Conservation (phyloP, 2,888 invertebrate species). For the Ennomos erosarius region DNA sequence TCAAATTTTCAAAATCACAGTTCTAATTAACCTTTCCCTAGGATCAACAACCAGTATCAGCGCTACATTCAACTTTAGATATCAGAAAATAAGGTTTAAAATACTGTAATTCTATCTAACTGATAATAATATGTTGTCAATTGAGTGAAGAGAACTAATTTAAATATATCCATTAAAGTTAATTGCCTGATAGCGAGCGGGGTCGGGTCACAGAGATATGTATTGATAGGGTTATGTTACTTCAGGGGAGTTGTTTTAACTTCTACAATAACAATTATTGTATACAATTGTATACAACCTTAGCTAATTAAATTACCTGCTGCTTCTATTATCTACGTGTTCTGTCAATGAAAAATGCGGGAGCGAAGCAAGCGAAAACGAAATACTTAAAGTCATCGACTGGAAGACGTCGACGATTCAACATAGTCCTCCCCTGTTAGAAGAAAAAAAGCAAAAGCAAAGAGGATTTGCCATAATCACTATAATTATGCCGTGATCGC, state of each 20-base stretch:
- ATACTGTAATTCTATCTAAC: slow-evolving; percentile 14
- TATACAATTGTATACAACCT: neutral
- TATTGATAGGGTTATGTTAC: slow-evolving; percentile 39
- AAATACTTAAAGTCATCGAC: neutral
- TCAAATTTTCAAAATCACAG: slow-evolving; percentile 30
- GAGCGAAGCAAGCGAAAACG: slow-evolving; percentile 4
- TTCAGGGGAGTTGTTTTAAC: slow-evolving; percentile 12
- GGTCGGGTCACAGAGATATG: slow-evolving; percentile 66
- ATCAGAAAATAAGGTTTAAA: slow-evolving; percentile 6
- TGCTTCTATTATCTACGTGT: too few relatives aligned
- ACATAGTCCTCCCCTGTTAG: too few relatives aligned
- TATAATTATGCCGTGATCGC: too few relatives aligned
- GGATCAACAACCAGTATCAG: slow-evolving; percentile 10
- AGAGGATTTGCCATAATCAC: too few relatives aligned
- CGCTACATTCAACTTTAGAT: slow-evolving; percentile 31
- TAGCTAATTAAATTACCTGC: too few relatives aligned
- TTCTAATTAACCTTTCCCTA: slow-evolving; percentile 31
- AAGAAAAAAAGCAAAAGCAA: too few relatives aligned
- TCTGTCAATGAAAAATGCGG: too few relatives aligned
- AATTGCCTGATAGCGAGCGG: slow-evolving; percentile 72
- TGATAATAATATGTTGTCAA: slow-evolving; percentile 58
- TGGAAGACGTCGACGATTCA: too few relatives aligned
- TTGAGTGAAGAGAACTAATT: slow-evolving; percentile 76
- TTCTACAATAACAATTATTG: neutral
- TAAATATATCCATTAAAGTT: slow-evolving; percentile 83